Conservation (phyloP, 2,113 vertebrate species). For the Coregonus clupeaformis region DNA sequence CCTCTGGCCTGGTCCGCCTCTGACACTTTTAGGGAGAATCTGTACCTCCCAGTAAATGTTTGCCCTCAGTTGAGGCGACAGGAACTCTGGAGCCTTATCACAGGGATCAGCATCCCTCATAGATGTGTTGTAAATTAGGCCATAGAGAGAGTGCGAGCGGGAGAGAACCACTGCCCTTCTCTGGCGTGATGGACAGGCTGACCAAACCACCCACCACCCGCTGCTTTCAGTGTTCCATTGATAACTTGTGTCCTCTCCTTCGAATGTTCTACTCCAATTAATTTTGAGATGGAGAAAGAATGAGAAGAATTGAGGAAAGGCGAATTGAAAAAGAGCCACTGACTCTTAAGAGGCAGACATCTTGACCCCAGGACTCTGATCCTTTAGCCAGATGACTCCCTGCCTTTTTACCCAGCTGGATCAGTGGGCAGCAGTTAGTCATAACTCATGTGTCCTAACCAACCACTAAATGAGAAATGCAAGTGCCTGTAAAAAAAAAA, state of each 20-base stretch:
- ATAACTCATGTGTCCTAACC: not conserved
- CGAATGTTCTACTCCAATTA: too few species aligned
- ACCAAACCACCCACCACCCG: not conserved
- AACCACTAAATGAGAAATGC: slow-evolving; percentile 6
- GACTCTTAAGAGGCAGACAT: not conserved
- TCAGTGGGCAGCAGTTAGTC: not conserved
- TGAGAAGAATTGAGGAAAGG: too few species aligned
- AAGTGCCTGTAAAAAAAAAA: not conserved
- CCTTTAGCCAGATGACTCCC: not conserved
- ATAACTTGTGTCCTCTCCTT: too few species aligned
- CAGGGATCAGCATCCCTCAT: slow-evolving; percentile 2
- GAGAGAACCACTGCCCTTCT: not conserved
- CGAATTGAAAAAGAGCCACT: too few species aligned
- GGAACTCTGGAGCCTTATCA: not conserved
- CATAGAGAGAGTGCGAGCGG: too few species aligned
- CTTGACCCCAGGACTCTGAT: not conserved
- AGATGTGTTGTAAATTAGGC: not conserved
- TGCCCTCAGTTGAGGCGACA: not conserved
- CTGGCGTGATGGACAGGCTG: not conserved
- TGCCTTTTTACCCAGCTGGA: not conserved
- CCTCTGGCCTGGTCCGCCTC: not conserved
- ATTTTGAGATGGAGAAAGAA: too few species aligned
- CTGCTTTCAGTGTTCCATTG: not conserved
- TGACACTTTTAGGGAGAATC: not conserved
- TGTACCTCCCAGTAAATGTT: slow-evolving; percentile 9